Evolutionary conservation across 2,113 vertebrate species (phyloP).

Genomic region (Procapra przewalskii): DNA sequence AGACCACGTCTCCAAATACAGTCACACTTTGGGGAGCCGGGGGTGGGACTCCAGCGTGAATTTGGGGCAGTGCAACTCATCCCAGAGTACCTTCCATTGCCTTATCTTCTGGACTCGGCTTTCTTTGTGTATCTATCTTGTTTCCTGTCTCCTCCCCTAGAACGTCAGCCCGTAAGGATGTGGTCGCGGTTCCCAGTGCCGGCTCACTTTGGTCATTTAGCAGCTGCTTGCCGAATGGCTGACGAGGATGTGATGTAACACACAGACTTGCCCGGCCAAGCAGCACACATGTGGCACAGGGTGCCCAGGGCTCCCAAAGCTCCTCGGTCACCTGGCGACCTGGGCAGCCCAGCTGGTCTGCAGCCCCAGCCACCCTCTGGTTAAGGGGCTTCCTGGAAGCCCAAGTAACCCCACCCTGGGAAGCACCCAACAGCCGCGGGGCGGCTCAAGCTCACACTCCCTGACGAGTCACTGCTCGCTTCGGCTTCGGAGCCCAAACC

Average conservation of each 20-base stretch:
- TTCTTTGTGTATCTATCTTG: background rate
- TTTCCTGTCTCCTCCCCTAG: background rate
- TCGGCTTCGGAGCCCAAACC: constrained; percentile 65
- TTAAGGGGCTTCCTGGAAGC: background rate
- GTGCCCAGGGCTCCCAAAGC: too few species aligned
- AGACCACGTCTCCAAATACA: background rate
- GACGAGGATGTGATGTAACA: fast-evolving
- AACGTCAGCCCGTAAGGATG: fast-evolving
- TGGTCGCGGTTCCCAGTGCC: fast-evolving
- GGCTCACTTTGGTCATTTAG: fast-evolving
- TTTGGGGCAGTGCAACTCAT: background rate
- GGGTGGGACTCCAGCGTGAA: background rate
- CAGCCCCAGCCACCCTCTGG: background rate
- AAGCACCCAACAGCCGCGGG: background rate
- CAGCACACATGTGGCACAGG: too few species aligned
- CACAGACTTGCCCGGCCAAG: background rate
- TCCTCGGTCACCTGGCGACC: fast-evolving
- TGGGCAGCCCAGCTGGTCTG: background rate
- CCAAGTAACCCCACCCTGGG: fast-evolving
- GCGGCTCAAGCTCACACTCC: constrained; percentile 28
- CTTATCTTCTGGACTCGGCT: background rate
- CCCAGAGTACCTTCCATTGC: background rate
- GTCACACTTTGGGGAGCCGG: background rate
- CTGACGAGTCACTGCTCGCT: constrained; percentile 36
- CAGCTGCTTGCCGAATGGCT: background rate